A percentile compares a stretch with the other conserved stretches of the same genome.
Conservation (phyloP, 2,113 vertebrate genomes). For the Antechinus flavipes region DNA sequence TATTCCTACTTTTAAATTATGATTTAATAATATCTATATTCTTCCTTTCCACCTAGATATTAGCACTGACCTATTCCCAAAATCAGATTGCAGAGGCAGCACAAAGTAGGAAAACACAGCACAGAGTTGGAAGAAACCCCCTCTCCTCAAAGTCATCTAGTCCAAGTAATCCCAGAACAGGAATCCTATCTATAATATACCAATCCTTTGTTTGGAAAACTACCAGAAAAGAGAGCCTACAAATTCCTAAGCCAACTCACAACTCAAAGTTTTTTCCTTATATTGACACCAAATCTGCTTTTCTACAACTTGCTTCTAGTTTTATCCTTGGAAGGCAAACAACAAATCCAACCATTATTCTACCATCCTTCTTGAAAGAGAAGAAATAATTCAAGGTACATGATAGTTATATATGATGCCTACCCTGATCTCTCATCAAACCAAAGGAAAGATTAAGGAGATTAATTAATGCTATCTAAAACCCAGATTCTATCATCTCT, state of each 20-base stretch:
- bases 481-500: neutral
- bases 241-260: neutral
- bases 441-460: neutral
- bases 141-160: neutral
- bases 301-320: neutral
- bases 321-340: neutral
- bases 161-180: neutral
- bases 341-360: neutral
- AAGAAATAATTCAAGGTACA: neutral
- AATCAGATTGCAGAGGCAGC: neutral
- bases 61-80: neutral
- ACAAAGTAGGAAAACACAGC: neutral
- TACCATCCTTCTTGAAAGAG: neutral
- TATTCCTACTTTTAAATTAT: accelerated
- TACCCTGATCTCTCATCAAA: neutral
- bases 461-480: neutral
- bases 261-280: neutral
- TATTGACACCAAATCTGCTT: neutral
- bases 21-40: neutral
- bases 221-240: neutral
- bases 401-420: neutral
- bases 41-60: neutral
- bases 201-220: neutral
- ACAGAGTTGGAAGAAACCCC: neutral
- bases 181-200: neutral